These are phyloP conservation scores for Cyclargus thomasi DNA, from an alignment of 1,140 invertebrate species.

Conservation along the genomic window DNA sequence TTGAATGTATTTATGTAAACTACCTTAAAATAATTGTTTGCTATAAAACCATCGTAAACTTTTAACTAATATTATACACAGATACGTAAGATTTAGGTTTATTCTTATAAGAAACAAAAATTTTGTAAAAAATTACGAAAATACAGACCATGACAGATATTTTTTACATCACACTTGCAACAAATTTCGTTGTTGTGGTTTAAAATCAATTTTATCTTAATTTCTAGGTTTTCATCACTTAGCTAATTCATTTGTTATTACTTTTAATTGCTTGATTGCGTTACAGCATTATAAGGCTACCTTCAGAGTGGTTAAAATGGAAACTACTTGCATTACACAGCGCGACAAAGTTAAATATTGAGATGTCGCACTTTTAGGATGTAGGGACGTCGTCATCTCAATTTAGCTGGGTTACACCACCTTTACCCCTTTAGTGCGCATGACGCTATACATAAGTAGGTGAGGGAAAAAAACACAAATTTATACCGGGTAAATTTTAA, in stretches of 20 bases:
- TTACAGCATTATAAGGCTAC: conserved; percentile 39
- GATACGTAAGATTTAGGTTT: too few relatives aligned
- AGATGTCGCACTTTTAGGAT: neutral
- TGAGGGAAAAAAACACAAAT: conserved; percentile 74
- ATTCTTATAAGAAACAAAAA: too few relatives aligned
- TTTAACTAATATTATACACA: too few relatives aligned
- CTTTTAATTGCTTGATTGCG: neutral
- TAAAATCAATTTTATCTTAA: too few relatives aligned
- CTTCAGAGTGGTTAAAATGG: conserved; percentile 36
- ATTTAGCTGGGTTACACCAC: conserved; percentile 30
- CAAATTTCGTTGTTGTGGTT: neutral
- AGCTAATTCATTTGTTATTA: neutral
- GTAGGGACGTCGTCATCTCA: conserved; percentile 17
- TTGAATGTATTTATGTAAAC: too few relatives aligned
- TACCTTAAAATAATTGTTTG: too few relatives aligned
- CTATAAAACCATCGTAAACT: too few relatives aligned
- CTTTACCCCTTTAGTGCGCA: conserved; percentile 72
- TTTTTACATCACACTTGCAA: too few relatives aligned
- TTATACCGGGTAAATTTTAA: conserved; percentile 75
- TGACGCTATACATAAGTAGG: conserved; percentile 69
- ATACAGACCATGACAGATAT: too few relatives aligned
- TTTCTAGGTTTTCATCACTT: neutral
- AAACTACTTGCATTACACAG: conserved; percentile 44
- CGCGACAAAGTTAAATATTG: conserved; percentile 33
- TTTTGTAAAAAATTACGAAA: too few relatives aligned